Percentiles rank a stretch among this genome's conserved stretches.
Conservation (phyloP, 2,113 vertebrate species). For the Ailuropoda melanoleuca region DNA sequence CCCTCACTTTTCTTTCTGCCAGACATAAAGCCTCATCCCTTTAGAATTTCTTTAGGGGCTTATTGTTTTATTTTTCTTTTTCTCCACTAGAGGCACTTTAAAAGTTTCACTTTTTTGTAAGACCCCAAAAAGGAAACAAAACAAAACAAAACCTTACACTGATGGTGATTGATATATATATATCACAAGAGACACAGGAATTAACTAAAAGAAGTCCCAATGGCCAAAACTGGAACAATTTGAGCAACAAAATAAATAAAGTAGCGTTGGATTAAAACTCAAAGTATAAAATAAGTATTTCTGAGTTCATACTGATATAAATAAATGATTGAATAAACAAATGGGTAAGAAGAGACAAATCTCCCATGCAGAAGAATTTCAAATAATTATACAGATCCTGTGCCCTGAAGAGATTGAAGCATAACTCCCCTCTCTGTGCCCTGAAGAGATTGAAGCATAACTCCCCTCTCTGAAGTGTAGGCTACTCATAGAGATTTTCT, state of each 20-base stretch:
- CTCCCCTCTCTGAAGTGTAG: neutral
- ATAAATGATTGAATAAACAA: neutral
- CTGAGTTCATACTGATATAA: neutral
- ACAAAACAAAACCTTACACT: neutral
- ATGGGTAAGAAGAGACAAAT: neutral
- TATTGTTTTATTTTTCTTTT: neutral
- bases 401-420: neutral
- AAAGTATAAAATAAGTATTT: neutral
- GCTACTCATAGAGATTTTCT: neutral
- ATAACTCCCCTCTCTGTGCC: neutral
- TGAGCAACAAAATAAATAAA: neutral
- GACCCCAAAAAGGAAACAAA: neutral
- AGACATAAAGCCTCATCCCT: neutral
- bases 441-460: neutral
- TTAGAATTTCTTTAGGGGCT: neutral
- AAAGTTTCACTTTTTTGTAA: neutral
- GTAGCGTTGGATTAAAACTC: neutral
- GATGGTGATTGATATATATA: too few relatives aligned
- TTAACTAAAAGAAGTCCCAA: neutral
- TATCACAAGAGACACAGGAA: neutral
- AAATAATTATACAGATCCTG: neutral
- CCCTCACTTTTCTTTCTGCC: neutral
- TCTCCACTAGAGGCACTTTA: neutral
- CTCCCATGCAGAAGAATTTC: neutral
- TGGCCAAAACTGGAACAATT: neutral